A percentile compares a stretch with the other conserved stretches of the same genome.
Conservation (phyloP, 2,888 invertebrate genomes). For the Epinotia brunnichana region DNA sequence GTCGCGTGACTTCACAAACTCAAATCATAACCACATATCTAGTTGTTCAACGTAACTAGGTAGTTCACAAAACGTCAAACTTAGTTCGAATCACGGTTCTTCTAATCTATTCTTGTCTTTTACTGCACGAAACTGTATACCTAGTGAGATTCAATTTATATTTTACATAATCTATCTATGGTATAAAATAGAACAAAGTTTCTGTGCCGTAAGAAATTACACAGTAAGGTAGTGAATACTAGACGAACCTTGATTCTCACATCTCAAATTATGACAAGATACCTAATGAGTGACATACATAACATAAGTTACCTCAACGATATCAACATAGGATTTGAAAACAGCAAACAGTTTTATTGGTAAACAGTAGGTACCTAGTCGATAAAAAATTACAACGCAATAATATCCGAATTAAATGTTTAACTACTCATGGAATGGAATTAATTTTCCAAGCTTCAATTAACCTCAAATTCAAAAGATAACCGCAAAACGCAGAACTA, state of each 20-base stretch:
- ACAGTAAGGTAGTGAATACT: not conserved
- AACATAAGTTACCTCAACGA: not conserved
- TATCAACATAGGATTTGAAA: not conserved
- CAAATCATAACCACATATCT: not conserved
- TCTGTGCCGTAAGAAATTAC: no score
- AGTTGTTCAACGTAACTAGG: not conserved
- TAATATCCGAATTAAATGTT: not conserved
- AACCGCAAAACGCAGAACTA: not conserved
- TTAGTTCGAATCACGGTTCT: no score
- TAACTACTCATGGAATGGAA: not conserved
- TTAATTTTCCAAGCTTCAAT: no score
- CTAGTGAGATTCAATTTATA: no score
- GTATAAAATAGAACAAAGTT: no score
- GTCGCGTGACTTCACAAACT: not conserved
- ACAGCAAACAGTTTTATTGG: not conserved
- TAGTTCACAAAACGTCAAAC: not conserved
- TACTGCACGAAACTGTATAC: no score
- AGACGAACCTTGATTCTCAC: not conserved
- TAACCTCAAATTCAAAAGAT: slow-evolving; percentile 9
- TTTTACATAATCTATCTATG: no score
- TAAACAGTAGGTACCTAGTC: no score
- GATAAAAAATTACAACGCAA: not conserved
- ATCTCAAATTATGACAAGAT: not conserved
- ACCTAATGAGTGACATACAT: no score
- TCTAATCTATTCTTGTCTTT: no score